These are phyloP conservation scores for Anableps anableps DNA, from an alignment of 2,797 vertebrate species.

Conservation along the genomic window DNA sequence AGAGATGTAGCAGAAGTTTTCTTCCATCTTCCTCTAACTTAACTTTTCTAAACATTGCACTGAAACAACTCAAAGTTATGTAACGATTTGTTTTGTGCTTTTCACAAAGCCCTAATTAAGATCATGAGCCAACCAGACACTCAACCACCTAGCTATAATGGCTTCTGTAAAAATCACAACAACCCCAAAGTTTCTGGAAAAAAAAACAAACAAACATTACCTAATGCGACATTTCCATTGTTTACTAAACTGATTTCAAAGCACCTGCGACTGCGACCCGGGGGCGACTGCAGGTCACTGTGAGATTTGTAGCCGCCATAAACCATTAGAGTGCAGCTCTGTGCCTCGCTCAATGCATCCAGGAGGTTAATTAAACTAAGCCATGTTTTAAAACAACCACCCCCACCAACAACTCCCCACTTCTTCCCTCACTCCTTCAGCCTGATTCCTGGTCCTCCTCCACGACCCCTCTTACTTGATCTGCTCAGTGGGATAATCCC, in stretches of 20 bases:
- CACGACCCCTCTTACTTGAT: constrained; percentile 36
- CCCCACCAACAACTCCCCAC: constrained; percentile 7
- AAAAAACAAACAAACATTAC: constrained; percentile 4
- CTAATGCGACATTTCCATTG: constrained; percentile 14
- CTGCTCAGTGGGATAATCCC: constrained; percentile 73
- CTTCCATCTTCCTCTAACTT: background rate
- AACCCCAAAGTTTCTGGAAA: constrained; percentile 5
- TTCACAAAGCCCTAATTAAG: constrained; percentile 31
- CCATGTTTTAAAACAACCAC: constrained; percentile 53
- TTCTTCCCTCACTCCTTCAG: constrained; percentile 15
- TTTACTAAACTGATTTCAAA: constrained; percentile 13
- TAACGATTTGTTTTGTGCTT: background rate
- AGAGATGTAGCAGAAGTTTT: background rate
- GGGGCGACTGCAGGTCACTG: constrained; percentile 19
- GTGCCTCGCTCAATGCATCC: constrained; percentile 43
- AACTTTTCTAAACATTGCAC: background rate
- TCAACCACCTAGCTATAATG: background rate
- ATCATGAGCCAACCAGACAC: constrained; percentile 20
- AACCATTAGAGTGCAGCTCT: constrained; percentile 53
- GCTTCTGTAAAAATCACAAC: constrained; percentile 6
- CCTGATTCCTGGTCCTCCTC: constrained; percentile 16
- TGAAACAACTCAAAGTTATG: background rate
- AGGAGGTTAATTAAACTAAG: constrained; percentile 72
- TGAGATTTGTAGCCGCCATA: constrained; percentile 29
- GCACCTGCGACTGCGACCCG: constrained; percentile 10